These are phyloP conservation scores for Charanyca ferruginea DNA, from an alignment of 2,888 invertebrate species.

Conservation along the genomic window DNA sequence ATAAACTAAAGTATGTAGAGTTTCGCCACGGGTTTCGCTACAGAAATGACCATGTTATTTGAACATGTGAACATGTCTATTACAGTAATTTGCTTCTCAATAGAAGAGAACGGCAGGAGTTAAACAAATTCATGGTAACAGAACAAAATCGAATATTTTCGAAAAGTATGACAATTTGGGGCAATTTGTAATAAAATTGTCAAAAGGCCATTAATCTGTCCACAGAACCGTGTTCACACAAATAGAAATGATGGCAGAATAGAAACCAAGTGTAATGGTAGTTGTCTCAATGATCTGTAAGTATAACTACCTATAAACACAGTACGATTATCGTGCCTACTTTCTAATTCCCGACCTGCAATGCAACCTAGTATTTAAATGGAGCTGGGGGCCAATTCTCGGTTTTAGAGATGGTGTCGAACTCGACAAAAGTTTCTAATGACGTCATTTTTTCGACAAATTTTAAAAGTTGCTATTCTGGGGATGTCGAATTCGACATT, in stretches of 20 bases:
- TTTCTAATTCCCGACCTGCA: slow-evolving; percentile 70
- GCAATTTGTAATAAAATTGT: not conserved
- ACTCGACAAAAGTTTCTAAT: too few relatives aligned
- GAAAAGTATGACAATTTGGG: not conserved
- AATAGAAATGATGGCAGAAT: slow-evolving; percentile 56
- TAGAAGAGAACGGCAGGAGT: not conserved
- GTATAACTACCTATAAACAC: slow-evolving; percentile 58
- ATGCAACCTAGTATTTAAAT: slow-evolving; percentile 63
- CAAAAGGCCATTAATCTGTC: slow-evolving; percentile 5
- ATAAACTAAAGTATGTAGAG: not conserved
- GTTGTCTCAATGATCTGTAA: slow-evolving; percentile 58
- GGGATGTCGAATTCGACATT: too few relatives aligned
- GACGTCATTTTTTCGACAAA: too few relatives aligned
- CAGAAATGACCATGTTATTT: too few relatives aligned
- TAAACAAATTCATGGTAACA: not conserved
- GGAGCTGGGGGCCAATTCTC: too few relatives aligned
- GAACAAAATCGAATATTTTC: not conserved
- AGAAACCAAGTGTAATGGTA: slow-evolving; percentile 63
- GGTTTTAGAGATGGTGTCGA: too few relatives aligned
- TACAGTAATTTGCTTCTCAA: not conserved
- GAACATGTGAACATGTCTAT: not conserved
- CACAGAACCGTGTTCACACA: slow-evolving; percentile 21
- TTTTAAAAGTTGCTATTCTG: too few relatives aligned
- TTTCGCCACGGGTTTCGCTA: too few relatives aligned
- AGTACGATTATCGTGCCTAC: slow-evolving; percentile 64